A percentile compares a stretch with the other conserved stretches of the same genome.
These are phyloP conservation scores for Pristionchus fissidentatus DNA, from an alignment of 2,888 invertebrate species.

Conservation along the genomic window DNA sequence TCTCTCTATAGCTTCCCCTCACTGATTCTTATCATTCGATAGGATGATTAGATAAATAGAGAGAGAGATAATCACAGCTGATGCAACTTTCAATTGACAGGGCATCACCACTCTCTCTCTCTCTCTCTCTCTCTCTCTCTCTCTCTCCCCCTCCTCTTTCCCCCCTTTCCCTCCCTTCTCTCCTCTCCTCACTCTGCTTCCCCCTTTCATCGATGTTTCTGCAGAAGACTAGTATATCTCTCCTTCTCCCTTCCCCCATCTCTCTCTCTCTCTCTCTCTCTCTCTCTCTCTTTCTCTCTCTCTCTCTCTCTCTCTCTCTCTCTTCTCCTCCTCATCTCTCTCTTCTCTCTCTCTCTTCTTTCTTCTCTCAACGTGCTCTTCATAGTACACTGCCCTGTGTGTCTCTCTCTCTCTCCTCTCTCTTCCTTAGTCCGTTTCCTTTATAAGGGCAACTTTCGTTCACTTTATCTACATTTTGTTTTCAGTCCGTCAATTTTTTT, in stretches of 20 bases:
- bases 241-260: slow-evolving; percentile 2
- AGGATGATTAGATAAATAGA: too few relatives aligned
- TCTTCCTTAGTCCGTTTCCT: background rate
- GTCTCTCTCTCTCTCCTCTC: background rate
- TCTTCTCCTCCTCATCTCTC: background rate
- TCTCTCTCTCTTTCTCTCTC: slow-evolving; percentile 23
- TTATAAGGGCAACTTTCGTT: background rate
- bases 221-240: slow-evolving; percentile 12
- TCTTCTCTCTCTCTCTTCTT: background rate
- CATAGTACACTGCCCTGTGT: slow-evolving; percentile 40
- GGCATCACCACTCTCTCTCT: background rate
- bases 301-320: slow-evolving; percentile 2
- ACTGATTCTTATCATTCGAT: too few relatives aligned
- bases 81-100: slow-evolving; percentile 31
- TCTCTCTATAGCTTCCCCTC: too few relatives aligned
- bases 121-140: background rate
- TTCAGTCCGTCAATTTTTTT: background rate
- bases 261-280: slow-evolving; percentile 8
- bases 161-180: background rate
- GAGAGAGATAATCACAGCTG: slow-evolving; percentile 22
- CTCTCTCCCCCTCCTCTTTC: background rate
- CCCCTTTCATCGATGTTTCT: slow-evolving; percentile 27
- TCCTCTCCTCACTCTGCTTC: background rate
- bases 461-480: background rate
- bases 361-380: background rate